Evolutionary conservation across 2,113 vertebrate species (phyloP).

Genomic region (Ellobius talpinus): DNA sequence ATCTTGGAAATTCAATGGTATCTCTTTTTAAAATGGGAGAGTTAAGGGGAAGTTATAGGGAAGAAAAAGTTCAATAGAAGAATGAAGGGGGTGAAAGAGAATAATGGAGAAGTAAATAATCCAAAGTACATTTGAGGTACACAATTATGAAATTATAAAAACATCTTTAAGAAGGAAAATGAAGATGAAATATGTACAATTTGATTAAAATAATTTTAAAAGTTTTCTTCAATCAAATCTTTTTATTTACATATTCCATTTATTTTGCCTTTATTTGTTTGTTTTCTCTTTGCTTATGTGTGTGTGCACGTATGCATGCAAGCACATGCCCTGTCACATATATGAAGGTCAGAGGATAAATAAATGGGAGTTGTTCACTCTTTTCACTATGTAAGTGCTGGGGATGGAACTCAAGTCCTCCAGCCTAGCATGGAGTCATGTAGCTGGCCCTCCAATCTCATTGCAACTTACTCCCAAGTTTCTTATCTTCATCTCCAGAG

Average conservation of each 20-base stretch:
- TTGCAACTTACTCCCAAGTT: conserved; percentile 30
- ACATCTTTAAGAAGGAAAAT: neutral
- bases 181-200: neutral
- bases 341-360: neutral
- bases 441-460: neutral
- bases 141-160: neutral
- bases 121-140: too few species aligned
- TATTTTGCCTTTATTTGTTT: neutral
- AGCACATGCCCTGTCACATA: too few species aligned
- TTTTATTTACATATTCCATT: neutral
- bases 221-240: conserved; percentile 1
- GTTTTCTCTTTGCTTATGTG: neutral
- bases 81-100: neutral
- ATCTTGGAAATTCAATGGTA: conserved; percentile 22
- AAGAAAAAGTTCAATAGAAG: neutral
- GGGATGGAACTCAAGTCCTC: neutral
- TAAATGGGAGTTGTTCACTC: neutral
- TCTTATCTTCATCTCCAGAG: neutral
- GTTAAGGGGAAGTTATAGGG: neutral
- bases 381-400: neutral
- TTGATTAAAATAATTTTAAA: conserved; percentile 21
- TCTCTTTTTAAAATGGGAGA: neutral
- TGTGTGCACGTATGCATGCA: neutral
- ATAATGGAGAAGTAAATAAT: neutral
- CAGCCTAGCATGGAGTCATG: neutral